Conservation (phyloP, 2,797 vertebrate genomes). For the Hemibagrus guttatus region DNA sequence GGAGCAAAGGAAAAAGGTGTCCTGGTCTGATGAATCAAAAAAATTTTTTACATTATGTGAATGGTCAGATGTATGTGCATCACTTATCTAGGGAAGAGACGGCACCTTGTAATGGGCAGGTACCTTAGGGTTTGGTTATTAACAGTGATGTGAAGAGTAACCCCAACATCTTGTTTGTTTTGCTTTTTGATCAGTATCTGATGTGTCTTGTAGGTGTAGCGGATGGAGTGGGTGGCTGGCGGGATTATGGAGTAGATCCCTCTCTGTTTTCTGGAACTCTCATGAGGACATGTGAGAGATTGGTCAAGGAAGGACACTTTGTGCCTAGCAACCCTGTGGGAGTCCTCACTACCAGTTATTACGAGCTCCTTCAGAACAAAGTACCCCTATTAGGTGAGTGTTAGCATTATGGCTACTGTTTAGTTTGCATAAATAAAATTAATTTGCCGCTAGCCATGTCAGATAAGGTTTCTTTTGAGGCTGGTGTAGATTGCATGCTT, state of each 20-base stretch:
- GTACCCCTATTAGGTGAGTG: conserved; percentile 93
- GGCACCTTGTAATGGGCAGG: neutral
- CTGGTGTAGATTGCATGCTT: neutral
- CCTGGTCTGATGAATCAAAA: too few species aligned
- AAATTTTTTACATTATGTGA: too few species aligned
- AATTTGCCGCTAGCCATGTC: neutral
- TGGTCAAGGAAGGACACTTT: conserved; percentile 96
- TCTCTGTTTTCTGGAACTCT: conserved; percentile 97
- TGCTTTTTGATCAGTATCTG: neutral
- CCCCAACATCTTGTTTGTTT: neutral
- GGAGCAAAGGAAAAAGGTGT: too few species aligned
- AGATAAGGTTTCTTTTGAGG: neutral
- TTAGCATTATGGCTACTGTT: neutral
- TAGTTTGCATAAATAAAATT: neutral
- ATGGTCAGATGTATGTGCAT: too few species aligned
- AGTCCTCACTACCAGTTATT: conserved; percentile 93
- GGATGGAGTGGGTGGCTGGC: conserved; percentile 96
- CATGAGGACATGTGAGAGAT: conserved; percentile 95
- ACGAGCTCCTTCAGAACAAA: conserved; percentile 98
- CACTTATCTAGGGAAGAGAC: too few species aligned
- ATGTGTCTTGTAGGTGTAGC: conserved; percentile 83
- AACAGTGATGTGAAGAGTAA: neutral
- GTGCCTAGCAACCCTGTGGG: conserved; percentile 93
- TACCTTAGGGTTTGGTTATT: neutral
- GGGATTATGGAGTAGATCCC: conserved; percentile 97